Evolutionary conservation across 2,888 invertebrate species (phyloP).

Genomic region (Aproaerema taeniolella): DNA sequence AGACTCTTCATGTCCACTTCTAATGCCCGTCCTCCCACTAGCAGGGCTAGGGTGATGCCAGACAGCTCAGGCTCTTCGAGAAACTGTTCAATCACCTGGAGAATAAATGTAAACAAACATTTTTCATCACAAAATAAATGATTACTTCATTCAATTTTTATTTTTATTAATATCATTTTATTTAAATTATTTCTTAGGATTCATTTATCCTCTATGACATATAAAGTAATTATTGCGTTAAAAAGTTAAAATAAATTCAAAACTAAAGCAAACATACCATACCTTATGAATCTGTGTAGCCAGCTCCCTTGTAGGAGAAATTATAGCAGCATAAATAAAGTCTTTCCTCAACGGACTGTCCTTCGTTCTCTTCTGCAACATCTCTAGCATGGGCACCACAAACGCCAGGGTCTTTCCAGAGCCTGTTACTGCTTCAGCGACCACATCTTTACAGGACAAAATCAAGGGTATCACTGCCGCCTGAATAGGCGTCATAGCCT

Average conservation of each 20-base stretch:
- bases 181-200: too few relatives aligned
- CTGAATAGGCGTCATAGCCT: slow-evolving; percentile 81
- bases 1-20: slow-evolving; percentile 85
- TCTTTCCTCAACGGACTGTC: slow-evolving; percentile 81
- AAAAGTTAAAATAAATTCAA: too few relatives aligned
- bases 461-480: slow-evolving; percentile 93
- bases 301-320: slow-evolving; percentile 97
- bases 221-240: too few relatives aligned
- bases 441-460: slow-evolving; percentile 95
- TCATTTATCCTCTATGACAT: too few relatives aligned
- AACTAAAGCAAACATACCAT: neutral
- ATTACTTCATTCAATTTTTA: too few relatives aligned
- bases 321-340: slow-evolving; percentile 91
- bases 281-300: slow-evolving; percentile 87
- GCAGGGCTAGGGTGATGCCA: slow-evolving; percentile 75
- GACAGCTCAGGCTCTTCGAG: slow-evolving; percentile 64
- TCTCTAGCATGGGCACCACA: slow-evolving; percentile 93
- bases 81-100: slow-evolving; percentile 69
- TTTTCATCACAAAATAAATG: too few relatives aligned
- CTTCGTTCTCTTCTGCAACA: slow-evolving; percentile 80
- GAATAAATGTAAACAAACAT: too few relatives aligned
- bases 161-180: too few relatives aligned
- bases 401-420: slow-evolving; percentile 99
- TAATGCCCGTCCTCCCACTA: slow-evolving; percentile 90
- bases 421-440: slow-evolving; percentile 98